phyloP scores from a whole-genome alignment of 2,888 invertebrate species.

The Atrina japonica region DNA sequence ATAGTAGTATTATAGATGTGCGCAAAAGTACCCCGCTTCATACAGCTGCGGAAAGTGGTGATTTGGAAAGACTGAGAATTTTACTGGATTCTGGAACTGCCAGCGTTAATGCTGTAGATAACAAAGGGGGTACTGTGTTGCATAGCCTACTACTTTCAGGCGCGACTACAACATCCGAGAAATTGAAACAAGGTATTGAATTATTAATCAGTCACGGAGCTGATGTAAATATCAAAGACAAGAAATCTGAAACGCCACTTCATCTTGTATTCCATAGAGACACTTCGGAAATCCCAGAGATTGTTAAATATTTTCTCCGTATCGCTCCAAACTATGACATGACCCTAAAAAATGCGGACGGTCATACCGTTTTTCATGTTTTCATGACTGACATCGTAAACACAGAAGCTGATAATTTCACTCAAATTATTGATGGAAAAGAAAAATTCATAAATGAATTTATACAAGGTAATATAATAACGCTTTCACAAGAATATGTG shows the following conservation, averaged over 20 bases:
- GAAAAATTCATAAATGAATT: slow-evolving; percentile 15
- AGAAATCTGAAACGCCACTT: slow-evolving; percentile 33
- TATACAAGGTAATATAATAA: slow-evolving; percentile 4
- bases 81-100: background rate
- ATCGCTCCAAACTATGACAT: slow-evolving; percentile 3
- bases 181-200: slow-evolving; percentile 3
- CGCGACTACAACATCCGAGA: slow-evolving; percentile 19
- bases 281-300: slow-evolving; percentile 16
- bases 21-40: slow-evolving; percentile 2
- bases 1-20: too few species aligned
- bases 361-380: slow-evolving; percentile 36
- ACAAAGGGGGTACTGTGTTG: slow-evolving; percentile 20
- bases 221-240: slow-evolving; percentile 31
- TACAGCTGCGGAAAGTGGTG: slow-evolving; percentile 1
- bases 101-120: slow-evolving; percentile 17
- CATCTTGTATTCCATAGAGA: slow-evolving; percentile 34
- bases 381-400: slow-evolving; percentile 30
- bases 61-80: background rate
- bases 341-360: slow-evolving; percentile 11
- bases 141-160: slow-evolving; percentile 27
- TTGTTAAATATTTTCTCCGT: slow-evolving; percentile 14
- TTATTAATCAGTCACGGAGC: slow-evolving; percentile 22
- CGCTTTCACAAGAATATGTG: background rate
- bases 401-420: slow-evolving; percentile 4
- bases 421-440: background rate